Evolutionary conservation across 2,888 invertebrate species (phyloP).

Genomic region (Lapara coniferarum): DNA sequence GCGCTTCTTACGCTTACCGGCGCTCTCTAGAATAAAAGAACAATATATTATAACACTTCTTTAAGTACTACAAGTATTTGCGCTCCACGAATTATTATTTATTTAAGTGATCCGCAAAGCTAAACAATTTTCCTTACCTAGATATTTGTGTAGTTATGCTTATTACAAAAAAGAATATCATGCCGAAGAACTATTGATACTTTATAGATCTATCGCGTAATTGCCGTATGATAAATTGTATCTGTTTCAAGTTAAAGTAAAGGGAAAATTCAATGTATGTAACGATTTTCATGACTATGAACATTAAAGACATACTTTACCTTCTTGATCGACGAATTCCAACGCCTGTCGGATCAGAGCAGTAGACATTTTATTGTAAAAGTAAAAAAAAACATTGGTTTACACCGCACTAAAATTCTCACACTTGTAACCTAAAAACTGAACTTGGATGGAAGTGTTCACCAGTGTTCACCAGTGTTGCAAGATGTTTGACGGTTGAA

Average conservation of each 20-base stretch:
- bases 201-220: no score
- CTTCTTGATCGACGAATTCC: slow-evolving; percentile 79
- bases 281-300: neutral
- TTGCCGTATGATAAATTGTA: no score
- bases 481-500: no score
- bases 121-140: no score
- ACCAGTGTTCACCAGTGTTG: no score
- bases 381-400: slow-evolving; percentile 55
- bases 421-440: slow-evolving; percentile 44
- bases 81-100: no score
- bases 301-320: slow-evolving; percentile 41
- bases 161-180: no score
- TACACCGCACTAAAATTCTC: slow-evolving; percentile 40
- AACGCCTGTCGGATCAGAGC: slow-evolving; percentile 82
- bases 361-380: slow-evolving; percentile 79
- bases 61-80: neutral
- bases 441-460: neutral
- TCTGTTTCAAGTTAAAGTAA: no score
- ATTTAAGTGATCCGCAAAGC: no score
- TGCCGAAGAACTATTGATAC: no score
- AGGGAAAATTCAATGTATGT: neutral
- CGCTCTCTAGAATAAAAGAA: slow-evolving; percentile 61
- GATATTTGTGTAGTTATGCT: no score
- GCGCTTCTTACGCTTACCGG: slow-evolving; percentile 57
- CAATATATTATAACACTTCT: slow-evolving; percentile 26